phyloP scores from a whole-genome alignment of 2,113 vertebrate species.

The Leptocoma aspasia region DNA sequence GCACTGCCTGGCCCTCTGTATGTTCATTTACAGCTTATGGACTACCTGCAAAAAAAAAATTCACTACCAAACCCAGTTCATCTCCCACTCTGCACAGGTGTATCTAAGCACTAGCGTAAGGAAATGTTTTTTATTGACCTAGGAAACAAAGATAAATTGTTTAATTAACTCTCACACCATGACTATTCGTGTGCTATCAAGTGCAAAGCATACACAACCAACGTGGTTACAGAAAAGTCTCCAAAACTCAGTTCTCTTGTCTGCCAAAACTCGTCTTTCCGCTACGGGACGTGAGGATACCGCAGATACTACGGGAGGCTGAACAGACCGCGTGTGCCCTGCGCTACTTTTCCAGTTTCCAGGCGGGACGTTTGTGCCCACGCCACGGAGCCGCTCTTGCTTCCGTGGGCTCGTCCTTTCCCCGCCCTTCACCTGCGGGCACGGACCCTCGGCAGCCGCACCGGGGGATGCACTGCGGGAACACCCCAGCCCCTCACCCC shows the following conservation, averaged over 20 bases:
- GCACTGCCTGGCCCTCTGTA: rapidly evolving
- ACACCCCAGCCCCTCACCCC: neutral
- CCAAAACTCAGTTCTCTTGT: neutral
- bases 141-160: neutral
- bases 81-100: neutral
- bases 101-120: neutral
- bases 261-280: neutral
- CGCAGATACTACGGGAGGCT: neutral
- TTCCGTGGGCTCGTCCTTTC: neutral
- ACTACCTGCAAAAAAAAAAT: neutral
- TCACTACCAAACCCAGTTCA: neutral
- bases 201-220: rapidly evolving
- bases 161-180: neutral
- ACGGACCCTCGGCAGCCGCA: neutral
- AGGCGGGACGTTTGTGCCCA: neutral
- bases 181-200: rapidly evolving
- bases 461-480: rapidly evolving
- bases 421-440: neutral
- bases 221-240: neutral
- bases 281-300: neutral
- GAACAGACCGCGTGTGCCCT: rapidly evolving
- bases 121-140: neutral
- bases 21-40: rapidly evolving
- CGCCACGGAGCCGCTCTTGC: neutral
- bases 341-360: rapidly evolving